phyloP scores from a whole-genome alignment of 2,113 vertebrate species.

The Hippopotamus amphibius region DNA sequence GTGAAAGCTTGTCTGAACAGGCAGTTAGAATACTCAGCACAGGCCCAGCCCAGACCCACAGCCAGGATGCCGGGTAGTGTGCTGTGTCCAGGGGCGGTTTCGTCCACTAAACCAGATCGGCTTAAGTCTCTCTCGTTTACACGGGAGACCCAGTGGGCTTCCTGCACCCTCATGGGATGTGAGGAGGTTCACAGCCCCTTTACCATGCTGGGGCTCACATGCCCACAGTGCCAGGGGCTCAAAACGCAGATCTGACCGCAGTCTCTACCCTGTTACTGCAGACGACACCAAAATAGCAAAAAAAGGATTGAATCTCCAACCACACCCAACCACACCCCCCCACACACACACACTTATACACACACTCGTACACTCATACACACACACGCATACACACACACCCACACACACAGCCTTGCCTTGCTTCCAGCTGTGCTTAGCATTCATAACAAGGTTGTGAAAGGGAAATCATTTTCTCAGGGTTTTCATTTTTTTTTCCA shows the following conservation, averaged over 20 bases:
- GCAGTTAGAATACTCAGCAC: background rate
- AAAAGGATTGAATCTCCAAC: background rate
- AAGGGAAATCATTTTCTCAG: slow-evolving; percentile 59
- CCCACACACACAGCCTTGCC: background rate
- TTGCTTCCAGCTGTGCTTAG: slow-evolving; percentile 1
- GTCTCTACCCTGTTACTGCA: background rate
- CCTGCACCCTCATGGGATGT: fast-evolving
- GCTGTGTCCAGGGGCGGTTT: background rate
- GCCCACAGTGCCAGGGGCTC: fast-evolving
- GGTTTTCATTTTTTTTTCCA: background rate
- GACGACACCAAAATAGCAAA: background rate
- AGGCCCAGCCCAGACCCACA: background rate
- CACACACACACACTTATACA: background rate
- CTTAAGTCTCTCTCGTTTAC: background rate
- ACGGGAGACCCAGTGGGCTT: background rate
- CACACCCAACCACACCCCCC: background rate
- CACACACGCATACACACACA: background rate
- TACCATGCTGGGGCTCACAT: fast-evolving
- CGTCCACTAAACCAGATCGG: too few relatives aligned
- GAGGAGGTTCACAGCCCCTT: background rate
- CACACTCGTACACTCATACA: background rate
- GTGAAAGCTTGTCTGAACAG: background rate
- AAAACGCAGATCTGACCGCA: background rate
- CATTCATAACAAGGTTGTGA: slow-evolving; percentile 19
- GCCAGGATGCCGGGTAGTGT: background rate